Percentiles rank a stretch among this genome's conserved stretches.
Evolutionary conservation across 2,113 vertebrate species (phyloP).

Genomic region (Origma solitaria): DNA sequence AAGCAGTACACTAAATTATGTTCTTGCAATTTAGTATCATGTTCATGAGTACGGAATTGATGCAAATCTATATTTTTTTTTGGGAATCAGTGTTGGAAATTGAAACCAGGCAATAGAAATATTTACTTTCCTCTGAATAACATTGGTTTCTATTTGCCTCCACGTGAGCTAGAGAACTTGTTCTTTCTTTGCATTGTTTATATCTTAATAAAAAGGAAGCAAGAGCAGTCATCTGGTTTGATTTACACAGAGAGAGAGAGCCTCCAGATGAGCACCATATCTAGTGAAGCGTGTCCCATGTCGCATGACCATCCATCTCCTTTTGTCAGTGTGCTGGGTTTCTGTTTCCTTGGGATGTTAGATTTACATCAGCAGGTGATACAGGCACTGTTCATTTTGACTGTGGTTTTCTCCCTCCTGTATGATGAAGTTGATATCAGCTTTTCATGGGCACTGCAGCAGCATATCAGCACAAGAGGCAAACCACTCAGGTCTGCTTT

Average conservation of each 20-base stretch:
- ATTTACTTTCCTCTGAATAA: neutral
- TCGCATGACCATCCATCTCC: neutral
- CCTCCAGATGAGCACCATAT: neutral
- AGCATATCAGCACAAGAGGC: neutral
- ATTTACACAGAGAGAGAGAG: neutral
- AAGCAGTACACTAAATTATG: neutral
- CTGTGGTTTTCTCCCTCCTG: neutral
- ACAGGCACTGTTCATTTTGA: neutral
- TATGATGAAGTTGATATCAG: neutral
- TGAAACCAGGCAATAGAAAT: neutral
- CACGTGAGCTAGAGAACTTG: neutral
- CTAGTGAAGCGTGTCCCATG: neutral
- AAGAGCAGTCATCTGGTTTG: neutral
- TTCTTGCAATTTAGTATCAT: neutral
- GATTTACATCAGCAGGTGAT: neutral
- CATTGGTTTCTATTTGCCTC: neutral
- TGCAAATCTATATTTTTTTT: neutral
- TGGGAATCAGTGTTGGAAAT: neutral
- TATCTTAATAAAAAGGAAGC: neutral
- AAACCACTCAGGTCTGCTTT: neutral
- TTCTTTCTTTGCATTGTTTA: neutral
- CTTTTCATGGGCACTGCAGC: neutral
- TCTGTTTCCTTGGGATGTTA: neutral
- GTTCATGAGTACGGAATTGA: neutral
- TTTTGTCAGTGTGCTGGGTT: neutral